Evolutionary conservation across 1,140 invertebrate genomes (phyloP), one percentile per base, ranked within the genome.

Genomic region (Bombus affinis): DNA sequence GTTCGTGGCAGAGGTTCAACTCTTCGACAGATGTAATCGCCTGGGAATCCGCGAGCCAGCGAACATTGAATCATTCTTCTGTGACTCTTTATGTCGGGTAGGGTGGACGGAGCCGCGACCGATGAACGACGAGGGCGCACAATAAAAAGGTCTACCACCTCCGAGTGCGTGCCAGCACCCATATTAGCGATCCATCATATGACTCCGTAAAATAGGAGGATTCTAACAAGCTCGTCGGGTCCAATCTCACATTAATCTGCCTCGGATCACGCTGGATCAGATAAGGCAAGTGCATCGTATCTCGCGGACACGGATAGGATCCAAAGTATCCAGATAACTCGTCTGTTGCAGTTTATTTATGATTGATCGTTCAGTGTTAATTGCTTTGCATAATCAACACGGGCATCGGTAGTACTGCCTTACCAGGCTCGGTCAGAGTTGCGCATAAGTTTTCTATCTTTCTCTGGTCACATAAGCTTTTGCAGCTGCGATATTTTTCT

Each of bases 101-200:
- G 62, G 62, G 35, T 37, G 76, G 35, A 62, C 13, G 35, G 47
- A 83, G 76, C 70, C 75, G 85, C 72, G 78, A 32, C 37, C 62
- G 74, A 85, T 35, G 78, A 89, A 87, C 75, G 47, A n/a, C 59
- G 25, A 90, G 22, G 18, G 66, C 32, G 81, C n/a, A 92, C 90
- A 93, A 93, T 93, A 53, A 68, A 68, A 62, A 13, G 59, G 22
- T 70, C 72, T 47, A 32, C 25, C 6, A 65, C 39, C 57, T 70
- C 71, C 70, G 28, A 59, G 59, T 79, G 65, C 68, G 72, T 78
- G 70, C 57, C 89, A 79, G 87, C 87, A 78, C 89, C 90, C 91
- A 92, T 93, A 94, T 94, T 94, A 94, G 93, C 92, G 92, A 94
- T 94, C 93, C 91, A 94, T 94, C 93, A 94, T 86, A 87, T 71